Evolutionary conservation across 2,888 invertebrate species (phyloP), one percentile per base, ranked within the genome.

Genomic region (Dryocosmus kuriphilus): DNA sequence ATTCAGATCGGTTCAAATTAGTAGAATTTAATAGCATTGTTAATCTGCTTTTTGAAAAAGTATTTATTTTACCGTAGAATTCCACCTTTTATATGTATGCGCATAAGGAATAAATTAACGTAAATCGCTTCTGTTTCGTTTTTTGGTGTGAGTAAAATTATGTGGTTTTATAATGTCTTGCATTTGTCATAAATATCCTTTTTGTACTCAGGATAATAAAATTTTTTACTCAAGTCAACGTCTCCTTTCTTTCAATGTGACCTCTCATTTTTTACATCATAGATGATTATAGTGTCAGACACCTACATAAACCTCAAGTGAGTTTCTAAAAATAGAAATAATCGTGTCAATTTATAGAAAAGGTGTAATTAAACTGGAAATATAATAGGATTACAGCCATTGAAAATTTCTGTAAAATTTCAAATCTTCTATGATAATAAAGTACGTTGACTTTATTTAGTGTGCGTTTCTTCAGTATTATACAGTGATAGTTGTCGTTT

Each of bases 91-190:
- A 67, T 30, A 30, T 9, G 30, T 19, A 27, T 67, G 27, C 55
- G 22, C 55, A 22, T 55, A 41, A 41, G 24, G 24, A 6, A 22
- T 41, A 38, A 67, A 41, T 38, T 46, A 46, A 46, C 46, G 67
- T 67, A 16, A 67, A 46, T 67, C 46, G 46, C 27, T 67, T 67
- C 27, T 11, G n/a, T 63, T 63, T 32, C 22, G 22, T 38, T 63
- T 63, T 63, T 65, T 51, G 46, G 71, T 71, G 71, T 71, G 71
- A 32, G 46, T 46, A 51, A 71, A 51, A 71, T 30, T 71, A 71
- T 11, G 30, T 51, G 71, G 51, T 32, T 71, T 71, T 51, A 27
- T 71, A 71, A 51, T 51, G 30, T n/a, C 27, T 67, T 46, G 46
- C 67, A 46, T 41, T 67, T 67, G 46, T 67, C 67, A 7, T 67